Conservation (phyloP, 2,888 invertebrate genomes). For the Hypomecis atomaria region DNA sequence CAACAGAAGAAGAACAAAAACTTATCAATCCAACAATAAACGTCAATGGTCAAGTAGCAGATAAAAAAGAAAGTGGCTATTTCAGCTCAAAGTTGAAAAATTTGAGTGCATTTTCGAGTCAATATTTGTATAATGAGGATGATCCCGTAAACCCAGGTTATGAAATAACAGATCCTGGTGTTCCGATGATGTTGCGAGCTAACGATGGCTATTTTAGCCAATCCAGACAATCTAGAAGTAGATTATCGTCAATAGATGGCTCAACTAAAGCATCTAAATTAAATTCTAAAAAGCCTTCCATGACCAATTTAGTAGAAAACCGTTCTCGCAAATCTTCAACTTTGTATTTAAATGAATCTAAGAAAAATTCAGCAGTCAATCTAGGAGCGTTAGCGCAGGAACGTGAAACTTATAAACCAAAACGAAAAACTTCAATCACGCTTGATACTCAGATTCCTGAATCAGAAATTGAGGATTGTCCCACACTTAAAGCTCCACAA, state of each 20-base stretch:
- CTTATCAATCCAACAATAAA: slow-evolving; percentile 47
- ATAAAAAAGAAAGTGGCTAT: slow-evolving; percentile 70
- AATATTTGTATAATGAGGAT: slow-evolving; percentile 87
- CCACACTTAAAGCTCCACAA: slow-evolving; percentile 79
- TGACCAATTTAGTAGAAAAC: slow-evolving; percentile 76
- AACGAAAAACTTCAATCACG: slow-evolving; percentile 73
- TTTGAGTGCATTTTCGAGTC: slow-evolving; percentile 84
- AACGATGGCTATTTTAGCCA: slow-evolving; percentile 87
- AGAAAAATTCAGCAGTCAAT: slow-evolving; percentile 74
- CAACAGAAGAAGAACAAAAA: slow-evolving; percentile 61
- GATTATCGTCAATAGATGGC: slow-evolving; percentile 71
- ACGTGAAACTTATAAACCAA: slow-evolving; percentile 67
- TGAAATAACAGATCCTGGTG: slow-evolving; percentile 87
- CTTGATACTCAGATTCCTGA: slow-evolving; percentile 73
- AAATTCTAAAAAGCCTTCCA: slow-evolving; percentile 77
- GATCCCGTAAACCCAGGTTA: slow-evolving; percentile 86
- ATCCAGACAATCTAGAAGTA: slow-evolving; percentile 74
- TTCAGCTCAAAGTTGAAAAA: slow-evolving; percentile 77
- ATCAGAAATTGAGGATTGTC: slow-evolving; percentile 81
- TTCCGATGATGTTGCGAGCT: slow-evolving; percentile 87
- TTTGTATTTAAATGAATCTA: slow-evolving; percentile 79
- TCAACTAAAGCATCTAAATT: slow-evolving; percentile 76
- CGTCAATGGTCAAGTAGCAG: slow-evolving; percentile 23
- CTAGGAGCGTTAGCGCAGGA: slow-evolving; percentile 68
- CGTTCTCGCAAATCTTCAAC: slow-evolving; percentile 78